Percentiles rank a stretch among this genome's conserved stretches.
phyloP scores from a whole-genome alignment of 2,113 vertebrate genomes.

The Physeter macrocephalus region DNA sequence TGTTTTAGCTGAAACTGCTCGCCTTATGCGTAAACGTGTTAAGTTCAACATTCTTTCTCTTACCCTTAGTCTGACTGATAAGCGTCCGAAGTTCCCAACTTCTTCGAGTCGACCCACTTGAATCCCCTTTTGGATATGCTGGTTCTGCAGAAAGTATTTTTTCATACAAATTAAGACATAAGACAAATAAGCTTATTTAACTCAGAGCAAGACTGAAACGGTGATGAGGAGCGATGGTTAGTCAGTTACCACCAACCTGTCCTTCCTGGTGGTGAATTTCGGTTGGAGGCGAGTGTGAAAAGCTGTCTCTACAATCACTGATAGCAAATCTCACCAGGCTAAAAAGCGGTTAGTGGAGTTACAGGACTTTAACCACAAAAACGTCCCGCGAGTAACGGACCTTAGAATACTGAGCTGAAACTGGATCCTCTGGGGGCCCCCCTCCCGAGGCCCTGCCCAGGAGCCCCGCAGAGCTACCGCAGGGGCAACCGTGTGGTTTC shows the following conservation, averaged over 20 bases:
- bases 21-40: neutral
- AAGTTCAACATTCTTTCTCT: conserved; percentile 22
- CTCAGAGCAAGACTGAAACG: neutral
- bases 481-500: accelerated
- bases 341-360: too few species aligned
- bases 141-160: conserved; percentile 84
- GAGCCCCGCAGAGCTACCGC: neutral
- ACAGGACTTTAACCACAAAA: neutral
- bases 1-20: neutral
- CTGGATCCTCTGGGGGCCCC: neutral
- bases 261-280: neutral
- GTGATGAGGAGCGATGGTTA: neutral
- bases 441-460: accelerated
- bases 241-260: neutral
- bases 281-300: neutral
- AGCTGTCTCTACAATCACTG: neutral
- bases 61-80: conserved; percentile 95
- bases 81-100: conserved; percentile 97
- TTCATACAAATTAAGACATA: neutral
- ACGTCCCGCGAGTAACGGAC: neutral
- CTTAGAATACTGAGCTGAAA: neutral
- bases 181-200: neutral
- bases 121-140: conserved; percentile 91
- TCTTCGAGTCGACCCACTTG: conserved; percentile 81
- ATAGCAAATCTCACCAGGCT: neutral